These are phyloP conservation scores for Periphyllus acericola DNA, from an alignment of 2,888 invertebrate genomes.

Conservation along the genomic window DNA sequence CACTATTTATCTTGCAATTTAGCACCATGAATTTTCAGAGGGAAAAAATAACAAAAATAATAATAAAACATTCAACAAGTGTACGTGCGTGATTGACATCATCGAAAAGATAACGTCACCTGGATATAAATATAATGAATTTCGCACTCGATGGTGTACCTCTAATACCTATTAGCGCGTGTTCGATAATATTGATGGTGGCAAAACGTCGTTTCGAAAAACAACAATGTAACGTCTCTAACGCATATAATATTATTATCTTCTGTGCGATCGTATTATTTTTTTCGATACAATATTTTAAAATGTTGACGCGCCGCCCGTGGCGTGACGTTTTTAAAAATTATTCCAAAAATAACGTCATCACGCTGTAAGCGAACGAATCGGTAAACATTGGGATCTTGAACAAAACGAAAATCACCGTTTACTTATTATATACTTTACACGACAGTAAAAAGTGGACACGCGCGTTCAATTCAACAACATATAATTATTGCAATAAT, in stretches of 20 bases:
- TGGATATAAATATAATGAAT: background rate
- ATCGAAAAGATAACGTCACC: background rate
- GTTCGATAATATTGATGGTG: background rate
- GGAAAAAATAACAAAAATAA: background rate
- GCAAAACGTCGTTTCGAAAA: background rate
- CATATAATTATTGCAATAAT: no score
- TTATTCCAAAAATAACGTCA: no score
- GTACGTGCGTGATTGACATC: background rate
- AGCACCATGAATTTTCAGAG: background rate
- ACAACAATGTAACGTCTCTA: background rate
- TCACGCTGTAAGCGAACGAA: no score
- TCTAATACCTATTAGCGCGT: background rate
- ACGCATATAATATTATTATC: background rate
- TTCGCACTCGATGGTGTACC: background rate
- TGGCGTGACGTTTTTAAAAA: no score
- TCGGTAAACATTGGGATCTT: no score
- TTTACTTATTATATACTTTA: no score
- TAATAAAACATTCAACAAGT: background rate
- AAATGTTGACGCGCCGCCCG: no score
- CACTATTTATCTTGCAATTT: constrained; percentile 16
- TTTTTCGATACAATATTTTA: no score
- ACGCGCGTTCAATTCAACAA: no score
- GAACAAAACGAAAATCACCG: no score
- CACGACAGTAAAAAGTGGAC: no score
- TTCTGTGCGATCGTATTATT: background rate